Evolutionary conservation across 23 tunicate genomes (phyloP).

Genomic region (Styela plicata): DNA sequence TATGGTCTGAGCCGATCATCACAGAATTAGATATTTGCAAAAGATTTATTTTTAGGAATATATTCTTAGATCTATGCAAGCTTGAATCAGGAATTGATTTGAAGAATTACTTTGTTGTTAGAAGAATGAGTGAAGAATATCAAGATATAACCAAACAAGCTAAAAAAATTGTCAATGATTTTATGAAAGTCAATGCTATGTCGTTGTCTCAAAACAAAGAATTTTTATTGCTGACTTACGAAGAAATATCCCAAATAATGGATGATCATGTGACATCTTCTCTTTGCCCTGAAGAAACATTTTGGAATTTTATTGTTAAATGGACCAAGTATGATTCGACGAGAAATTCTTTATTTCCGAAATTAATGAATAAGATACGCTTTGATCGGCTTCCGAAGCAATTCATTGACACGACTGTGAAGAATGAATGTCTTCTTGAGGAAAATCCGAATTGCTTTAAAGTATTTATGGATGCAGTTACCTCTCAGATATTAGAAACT

Average conservation of each 20-base stretch:
- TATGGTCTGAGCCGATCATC: neutral
- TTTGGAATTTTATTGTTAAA: neutral
- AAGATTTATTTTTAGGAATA: neutral
- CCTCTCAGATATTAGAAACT: no score
- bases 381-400: neutral
- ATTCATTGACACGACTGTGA: neutral
- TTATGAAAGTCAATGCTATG: neutral
- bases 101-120: neutral
- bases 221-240: no score
- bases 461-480: no score
- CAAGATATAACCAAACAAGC: neutral
- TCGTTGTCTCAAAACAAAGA: neutral
- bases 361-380: no score
- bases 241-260: no score
- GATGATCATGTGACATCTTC: neutral
- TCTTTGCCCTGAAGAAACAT: neutral
- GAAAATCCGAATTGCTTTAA: no score
- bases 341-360: neutral
- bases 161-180: no score
- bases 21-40: neutral
- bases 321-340: neutral
- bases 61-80: neutral
- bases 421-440: neutral
- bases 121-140: neutral
- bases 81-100: no score